Conservation (phyloP, 2,888 invertebrate species). For the Ceramica pisi region DNA sequence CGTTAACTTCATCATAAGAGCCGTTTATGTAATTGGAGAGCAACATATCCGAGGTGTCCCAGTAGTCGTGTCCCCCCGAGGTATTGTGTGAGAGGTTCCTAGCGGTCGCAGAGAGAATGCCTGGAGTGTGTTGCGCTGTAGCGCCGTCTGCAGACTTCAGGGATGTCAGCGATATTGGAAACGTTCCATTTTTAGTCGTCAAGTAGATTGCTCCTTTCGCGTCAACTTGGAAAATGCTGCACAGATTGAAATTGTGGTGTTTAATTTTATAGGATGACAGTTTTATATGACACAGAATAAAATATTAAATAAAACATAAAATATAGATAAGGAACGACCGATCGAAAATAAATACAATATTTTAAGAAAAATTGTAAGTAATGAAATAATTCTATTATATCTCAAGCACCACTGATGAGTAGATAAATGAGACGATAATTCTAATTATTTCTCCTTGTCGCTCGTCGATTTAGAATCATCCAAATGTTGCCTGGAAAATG, state of each 20-base stretch:
- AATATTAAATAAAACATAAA: not conserved
- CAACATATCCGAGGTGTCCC: conserved; percentile 79
- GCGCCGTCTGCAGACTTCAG: conserved; percentile 78
- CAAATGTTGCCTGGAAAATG: conserved; percentile 10
- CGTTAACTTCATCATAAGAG: conserved; percentile 77
- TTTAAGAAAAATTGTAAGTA: not conserved
- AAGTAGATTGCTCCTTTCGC: conserved; percentile 89
- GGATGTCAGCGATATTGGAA: conserved; percentile 88
- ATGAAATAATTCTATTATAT: conserved; percentile 6
- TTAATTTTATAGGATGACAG: conserved; percentile 9
- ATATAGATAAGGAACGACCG: not conserved
- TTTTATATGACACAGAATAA: not conserved
- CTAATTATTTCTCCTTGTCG: conserved; percentile 9
- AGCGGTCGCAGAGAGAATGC: conserved; percentile 81
- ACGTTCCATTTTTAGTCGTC: conserved; percentile 89
- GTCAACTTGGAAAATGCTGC: conserved; percentile 78
- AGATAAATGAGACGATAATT: conserved; percentile 16
- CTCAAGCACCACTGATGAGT: not conserved
- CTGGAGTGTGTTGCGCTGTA: conserved; percentile 79
- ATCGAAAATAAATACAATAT: not conserved
- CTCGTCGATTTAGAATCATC: not conserved
- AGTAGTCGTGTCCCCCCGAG: conserved; percentile 73
- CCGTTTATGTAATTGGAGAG: conserved; percentile 83
- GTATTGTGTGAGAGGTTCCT: conserved; percentile 79
- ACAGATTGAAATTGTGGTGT: conserved; percentile 61